phyloP scores from a whole-genome alignment of 2,797 vertebrate species.

The Poeciliopsis gracilis region DNA sequence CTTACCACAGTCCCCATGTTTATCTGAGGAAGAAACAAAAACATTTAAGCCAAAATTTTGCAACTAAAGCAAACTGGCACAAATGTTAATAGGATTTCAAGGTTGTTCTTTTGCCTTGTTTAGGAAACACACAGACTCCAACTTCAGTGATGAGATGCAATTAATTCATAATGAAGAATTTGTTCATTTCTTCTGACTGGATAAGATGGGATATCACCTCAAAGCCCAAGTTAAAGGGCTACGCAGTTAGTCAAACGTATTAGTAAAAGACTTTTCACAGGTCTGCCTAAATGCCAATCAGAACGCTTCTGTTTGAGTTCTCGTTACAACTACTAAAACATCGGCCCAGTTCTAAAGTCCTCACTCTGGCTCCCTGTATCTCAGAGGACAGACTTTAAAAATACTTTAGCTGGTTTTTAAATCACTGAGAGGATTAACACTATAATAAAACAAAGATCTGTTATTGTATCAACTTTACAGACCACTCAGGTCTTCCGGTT shows the following conservation, averaged over 20 bases:
- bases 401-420: no score
- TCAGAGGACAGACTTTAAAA: no score
- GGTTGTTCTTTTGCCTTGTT: neutral
- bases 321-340: no score
- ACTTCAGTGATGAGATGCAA: neutral
- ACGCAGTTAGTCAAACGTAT: neutral
- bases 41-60: neutral
- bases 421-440: no score
- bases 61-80: neutral
- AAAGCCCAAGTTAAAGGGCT: neutral
- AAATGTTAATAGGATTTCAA: neutral
- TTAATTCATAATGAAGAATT: neutral
- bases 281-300: neutral
- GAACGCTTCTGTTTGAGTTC: neutral
- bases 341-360: no score
- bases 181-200: neutral
- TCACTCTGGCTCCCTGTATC: no score
- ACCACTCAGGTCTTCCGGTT: no score
- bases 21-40: slow-evolving; percentile 64
- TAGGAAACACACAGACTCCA: neutral
- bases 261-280: neutral
- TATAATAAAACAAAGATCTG: no score
- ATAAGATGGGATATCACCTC: neutral
- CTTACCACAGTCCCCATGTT: slow-evolving; percentile 74
- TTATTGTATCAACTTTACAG: no score